phyloP scores from a whole-genome alignment of 2,888 invertebrate species.

The Pantelozetes paolii region DNA sequence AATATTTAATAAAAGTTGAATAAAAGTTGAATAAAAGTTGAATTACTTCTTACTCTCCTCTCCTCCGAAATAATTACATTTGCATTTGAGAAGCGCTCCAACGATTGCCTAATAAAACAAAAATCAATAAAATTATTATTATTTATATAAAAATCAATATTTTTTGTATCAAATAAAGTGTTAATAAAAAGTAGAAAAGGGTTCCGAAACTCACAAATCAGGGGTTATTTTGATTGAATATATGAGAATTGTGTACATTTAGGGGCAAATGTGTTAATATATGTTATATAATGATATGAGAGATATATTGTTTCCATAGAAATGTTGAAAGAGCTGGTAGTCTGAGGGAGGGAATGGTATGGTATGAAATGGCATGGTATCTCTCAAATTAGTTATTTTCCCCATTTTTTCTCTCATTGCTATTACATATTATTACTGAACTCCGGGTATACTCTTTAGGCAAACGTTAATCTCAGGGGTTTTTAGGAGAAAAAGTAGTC shows the following conservation, averaged over 20 bases:
- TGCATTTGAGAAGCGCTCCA: slow-evolving; percentile 23
- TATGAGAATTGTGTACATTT: too few relatives aligned
- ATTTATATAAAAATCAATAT: slow-evolving; percentile 12
- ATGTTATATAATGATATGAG: slow-evolving; percentile 1
- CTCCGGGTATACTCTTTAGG: too few relatives aligned
- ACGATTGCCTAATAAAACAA: slow-evolving; percentile 19
- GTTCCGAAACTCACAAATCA: too few relatives aligned
- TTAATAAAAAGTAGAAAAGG: slow-evolving; percentile 1
- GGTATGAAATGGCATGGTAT: slow-evolving; percentile 11
- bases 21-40: neutral
- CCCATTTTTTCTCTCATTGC: slow-evolving; percentile 26
- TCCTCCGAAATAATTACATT: slow-evolving; percentile 22
- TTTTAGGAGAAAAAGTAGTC: too few relatives aligned
- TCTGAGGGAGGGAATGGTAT: neutral
- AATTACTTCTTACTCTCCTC: slow-evolving; percentile 23
- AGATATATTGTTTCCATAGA: slow-evolving; percentile 36
- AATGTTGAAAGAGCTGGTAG: slow-evolving; percentile 21
- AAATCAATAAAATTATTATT: neutral
- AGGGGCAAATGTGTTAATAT: too few relatives aligned
- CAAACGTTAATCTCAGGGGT: too few relatives aligned
- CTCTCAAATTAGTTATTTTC: slow-evolving; percentile 36
- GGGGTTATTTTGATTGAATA: too few relatives aligned
- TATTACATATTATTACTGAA: too few relatives aligned
- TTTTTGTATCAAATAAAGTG: neutral
- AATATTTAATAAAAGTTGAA: neutral